phyloP scores from a whole-genome alignment of 2,888 invertebrate species.

The Alloplasta piceator region DNA sequence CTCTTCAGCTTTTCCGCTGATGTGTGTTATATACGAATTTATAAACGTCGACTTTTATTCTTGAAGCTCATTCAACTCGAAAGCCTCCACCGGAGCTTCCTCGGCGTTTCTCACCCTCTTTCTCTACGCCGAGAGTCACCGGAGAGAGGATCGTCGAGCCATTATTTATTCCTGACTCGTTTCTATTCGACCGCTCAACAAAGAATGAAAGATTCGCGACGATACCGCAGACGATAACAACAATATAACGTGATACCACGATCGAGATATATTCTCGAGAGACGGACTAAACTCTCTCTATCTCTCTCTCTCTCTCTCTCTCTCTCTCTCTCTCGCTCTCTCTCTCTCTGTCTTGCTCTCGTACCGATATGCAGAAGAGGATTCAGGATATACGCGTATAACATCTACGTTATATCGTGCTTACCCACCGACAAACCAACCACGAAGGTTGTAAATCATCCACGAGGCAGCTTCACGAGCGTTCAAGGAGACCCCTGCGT shows the following conservation, averaged over 20 bases:
- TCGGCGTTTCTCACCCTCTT: constrained; percentile 5
- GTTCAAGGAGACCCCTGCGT: constrained; percentile 15
- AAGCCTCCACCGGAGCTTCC: neutral
- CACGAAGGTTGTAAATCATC: constrained; percentile 56
- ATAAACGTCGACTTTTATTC: constrained; percentile 60
- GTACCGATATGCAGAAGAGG: constrained; percentile 34
- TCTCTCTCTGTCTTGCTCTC: neutral
- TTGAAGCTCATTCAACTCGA: constrained; percentile 48
- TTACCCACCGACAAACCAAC: constrained; percentile 26
- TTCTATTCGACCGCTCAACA: constrained; percentile 48
- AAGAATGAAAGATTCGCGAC: constrained; percentile 52
- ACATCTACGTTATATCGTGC: constrained; percentile 25
- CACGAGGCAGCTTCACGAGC: constrained; percentile 13
- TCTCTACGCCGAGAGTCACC: constrained; percentile 42
- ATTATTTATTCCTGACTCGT: constrained; percentile 63
- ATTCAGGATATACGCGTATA: constrained; percentile 33
- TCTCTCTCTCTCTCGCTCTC: neutral
- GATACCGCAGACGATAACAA: constrained; percentile 33
- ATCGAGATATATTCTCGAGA: neutral
- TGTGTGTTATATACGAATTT: constrained; percentile 21
- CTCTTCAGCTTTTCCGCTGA: constrained; percentile 9
- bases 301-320: too few relatives aligned
- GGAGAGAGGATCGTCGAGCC: constrained; percentile 33
- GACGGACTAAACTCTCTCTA: constrained; percentile 5
- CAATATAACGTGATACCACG: constrained; percentile 9